Evolutionary conservation across 2,797 vertebrate genomes (phyloP).

Genomic region (Eulemur coronatus): DNA sequence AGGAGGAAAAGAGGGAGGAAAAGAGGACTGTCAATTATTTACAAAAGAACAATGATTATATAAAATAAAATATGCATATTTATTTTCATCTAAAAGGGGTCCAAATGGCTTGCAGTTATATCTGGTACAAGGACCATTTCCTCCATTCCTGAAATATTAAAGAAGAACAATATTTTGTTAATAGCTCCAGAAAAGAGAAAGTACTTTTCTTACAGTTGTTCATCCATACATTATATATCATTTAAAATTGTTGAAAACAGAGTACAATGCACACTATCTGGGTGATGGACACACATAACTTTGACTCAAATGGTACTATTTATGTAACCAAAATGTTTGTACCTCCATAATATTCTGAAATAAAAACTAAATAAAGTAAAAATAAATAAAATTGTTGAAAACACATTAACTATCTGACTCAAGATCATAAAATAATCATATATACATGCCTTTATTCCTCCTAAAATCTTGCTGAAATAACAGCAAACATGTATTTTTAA

Average conservation of each 20-base stretch:
- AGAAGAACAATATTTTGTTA: conserved; percentile 6
- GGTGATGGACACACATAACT: too few species aligned
- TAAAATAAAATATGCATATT: neutral
- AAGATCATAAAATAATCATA: neutral
- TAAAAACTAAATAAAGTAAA: too few species aligned
- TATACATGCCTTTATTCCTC: neutral
- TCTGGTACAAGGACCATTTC: neutral
- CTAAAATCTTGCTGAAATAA: neutral
- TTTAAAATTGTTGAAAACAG: neutral
- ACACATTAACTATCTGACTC: neutral
- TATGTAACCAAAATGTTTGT: too few species aligned
- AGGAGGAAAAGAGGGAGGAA: neutral
- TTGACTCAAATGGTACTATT: too few species aligned
- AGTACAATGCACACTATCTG: too few species aligned
- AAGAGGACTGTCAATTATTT: neutral
- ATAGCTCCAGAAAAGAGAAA: neutral
- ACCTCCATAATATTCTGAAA: too few species aligned
- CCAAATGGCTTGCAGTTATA: neutral
- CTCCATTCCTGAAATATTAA: neutral
- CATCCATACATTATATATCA: neutral
- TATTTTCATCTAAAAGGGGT: neutral
- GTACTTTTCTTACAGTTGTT: neutral
- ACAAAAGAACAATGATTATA: neutral
- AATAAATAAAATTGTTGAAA: neutral
- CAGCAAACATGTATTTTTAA: neutral